Percentiles rank a stretch among this genome's conserved stretches.
These are phyloP conservation scores for Drosophila simulans DNA, from an alignment of 1,140 invertebrate species.

Conservation along the genomic window DNA sequence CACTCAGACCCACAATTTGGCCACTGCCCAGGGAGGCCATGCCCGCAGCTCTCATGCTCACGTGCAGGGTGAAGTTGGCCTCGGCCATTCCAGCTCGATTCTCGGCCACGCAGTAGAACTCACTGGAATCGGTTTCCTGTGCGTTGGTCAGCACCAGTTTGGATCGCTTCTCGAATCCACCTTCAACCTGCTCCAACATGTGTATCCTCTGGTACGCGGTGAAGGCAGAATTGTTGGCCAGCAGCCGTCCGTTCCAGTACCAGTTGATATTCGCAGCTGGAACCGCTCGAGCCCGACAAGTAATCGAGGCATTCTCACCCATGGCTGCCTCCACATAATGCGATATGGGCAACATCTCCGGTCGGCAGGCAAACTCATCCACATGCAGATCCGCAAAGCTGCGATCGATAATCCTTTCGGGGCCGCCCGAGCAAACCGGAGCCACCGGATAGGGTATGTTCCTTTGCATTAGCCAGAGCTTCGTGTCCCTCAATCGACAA, in stretches of 20 bases:
- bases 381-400: constrained; percentile 90
- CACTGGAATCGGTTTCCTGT: constrained; percentile 93
- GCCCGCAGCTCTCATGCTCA: constrained; percentile 90
- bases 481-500: constrained; percentile 92
- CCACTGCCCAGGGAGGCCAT: constrained; percentile 92
- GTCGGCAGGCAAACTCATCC: constrained; percentile 95
- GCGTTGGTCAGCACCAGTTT: constrained; percentile 93
- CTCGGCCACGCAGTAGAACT: constrained; percentile 96
- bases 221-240: constrained; percentile 92
- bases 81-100: constrained; percentile 96
- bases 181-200: constrained; percentile 90
- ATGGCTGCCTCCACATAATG: constrained; percentile 91
- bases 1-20: constrained; percentile 93
- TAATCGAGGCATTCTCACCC: constrained; percentile 93
- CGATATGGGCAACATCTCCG: constrained; percentile 91
- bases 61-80: constrained; percentile 94
- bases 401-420: constrained; percentile 88
- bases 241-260: constrained; percentile 93
- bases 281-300: constrained; percentile 91
- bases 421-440: constrained; percentile 90
- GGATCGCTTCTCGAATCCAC: constrained; percentile 89
- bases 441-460: constrained; percentile 92
- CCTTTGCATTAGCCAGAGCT: constrained; percentile 92
- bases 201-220: constrained; percentile 92
- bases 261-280: constrained; percentile 93